Base-by-base conservation (phyloP, 2,888 invertebrate species). In the Iselma pallidipennis region DNA sequence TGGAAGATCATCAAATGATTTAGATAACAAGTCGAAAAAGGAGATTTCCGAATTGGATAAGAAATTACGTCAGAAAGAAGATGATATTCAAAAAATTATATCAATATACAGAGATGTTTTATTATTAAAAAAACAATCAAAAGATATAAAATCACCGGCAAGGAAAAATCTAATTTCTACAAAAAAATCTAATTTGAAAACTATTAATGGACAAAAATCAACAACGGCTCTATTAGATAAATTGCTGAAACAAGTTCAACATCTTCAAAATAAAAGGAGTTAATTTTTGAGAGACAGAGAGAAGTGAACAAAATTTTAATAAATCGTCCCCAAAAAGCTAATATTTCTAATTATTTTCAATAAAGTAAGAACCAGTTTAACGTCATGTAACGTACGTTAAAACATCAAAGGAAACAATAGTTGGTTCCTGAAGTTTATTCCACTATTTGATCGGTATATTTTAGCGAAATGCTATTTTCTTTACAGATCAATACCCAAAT, bases 61-160 rank as follows among this genome's bases (percentile, higher is more conserved):
- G 28, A 75, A 79, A 51, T 67, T 76, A 19, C 78, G 73, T 37
- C 78, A 77, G 49, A 82, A 82, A 66, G 82, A 82, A 67, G 79
- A 80, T 55, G 82, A 82, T 67, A 82, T 82, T 4, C 77, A 75
- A 10, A 81, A 81, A 78, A 81, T 82, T 19, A 80, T 82, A 79
- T 67, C 76, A 1, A 66, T 82, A 19, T 82, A 80, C 61, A 80
- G 79, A 45, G 82, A 82, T 67, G 81, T 83, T n/a, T 49, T 80
- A 49, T 79, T 80, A 4, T 66, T 81, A 49, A 82, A 82, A 65
- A 75, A 80, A 50, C 81, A 82, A 69, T 77, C 81, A 6, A 79
- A 74, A 66, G 65, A 65, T 12, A 66, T 81, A 55, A 78, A 77
- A 63, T 50, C 45, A 28, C 49, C 55, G 5, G 50, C 60, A 25